A percentile compares a stretch with the other conserved stretches of the same genome.
Conservation (phyloP, 2,888 invertebrate genomes). For the Eupithecia dodoneata region DNA sequence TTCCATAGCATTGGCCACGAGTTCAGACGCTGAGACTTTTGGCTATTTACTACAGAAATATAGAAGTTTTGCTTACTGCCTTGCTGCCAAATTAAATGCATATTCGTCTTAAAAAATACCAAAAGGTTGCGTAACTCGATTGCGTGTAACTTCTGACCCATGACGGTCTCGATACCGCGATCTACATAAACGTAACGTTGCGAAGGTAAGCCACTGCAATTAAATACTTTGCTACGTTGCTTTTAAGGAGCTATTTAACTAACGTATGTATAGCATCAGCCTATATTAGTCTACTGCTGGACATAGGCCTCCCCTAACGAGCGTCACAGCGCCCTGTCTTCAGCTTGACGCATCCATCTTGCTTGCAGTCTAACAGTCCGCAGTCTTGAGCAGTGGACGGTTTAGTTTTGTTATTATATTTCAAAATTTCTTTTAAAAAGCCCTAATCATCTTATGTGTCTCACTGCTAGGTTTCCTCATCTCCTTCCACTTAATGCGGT, state of each 20-base stretch:
- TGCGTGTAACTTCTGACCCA: conserved; percentile 51
- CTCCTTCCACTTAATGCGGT: not conserved
- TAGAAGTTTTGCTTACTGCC: not conserved
- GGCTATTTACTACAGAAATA: not conserved
- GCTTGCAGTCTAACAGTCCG: too few relatives aligned
- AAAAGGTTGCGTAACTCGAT: conserved; percentile 49
- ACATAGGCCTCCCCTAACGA: too few relatives aligned
- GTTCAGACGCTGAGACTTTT: not conserved
- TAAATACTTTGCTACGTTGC: conserved; percentile 24
- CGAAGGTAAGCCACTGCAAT: conserved; percentile 47
- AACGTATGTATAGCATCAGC: not conserved
- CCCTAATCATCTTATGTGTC: too few relatives aligned
- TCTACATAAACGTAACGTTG: conserved; percentile 46
- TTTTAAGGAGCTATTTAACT: not conserved
- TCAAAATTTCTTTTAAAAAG: too few relatives aligned
- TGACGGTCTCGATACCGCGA: conserved; percentile 53
- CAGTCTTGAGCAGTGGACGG: too few relatives aligned
- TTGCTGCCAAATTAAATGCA: not conserved
- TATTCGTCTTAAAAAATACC: conserved; percentile 18
- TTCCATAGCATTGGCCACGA: not conserved
- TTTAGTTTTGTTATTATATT: too few relatives aligned
- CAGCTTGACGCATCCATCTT: too few relatives aligned
- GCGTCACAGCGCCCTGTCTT: too few relatives aligned
- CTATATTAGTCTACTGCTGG: not conserved
- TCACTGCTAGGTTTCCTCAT: not conserved